Conservation (phyloP, 1,140 invertebrate genomes). For the Drosophila pachea region DNA sequence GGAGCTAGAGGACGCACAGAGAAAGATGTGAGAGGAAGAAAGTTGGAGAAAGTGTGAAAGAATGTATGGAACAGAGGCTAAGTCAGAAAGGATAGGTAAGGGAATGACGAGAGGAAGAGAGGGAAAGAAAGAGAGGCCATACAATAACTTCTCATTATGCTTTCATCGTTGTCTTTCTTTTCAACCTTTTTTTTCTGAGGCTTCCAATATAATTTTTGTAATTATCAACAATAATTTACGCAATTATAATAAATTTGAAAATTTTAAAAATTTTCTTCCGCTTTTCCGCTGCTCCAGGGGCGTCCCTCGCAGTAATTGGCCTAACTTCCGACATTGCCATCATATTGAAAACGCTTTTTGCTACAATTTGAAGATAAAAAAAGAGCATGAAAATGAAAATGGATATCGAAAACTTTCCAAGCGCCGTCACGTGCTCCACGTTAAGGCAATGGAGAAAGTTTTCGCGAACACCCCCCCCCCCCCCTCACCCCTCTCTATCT, state of each 20-base stretch:
- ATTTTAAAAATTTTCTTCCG: neutral
- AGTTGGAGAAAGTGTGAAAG: no score
- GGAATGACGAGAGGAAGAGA: no score
- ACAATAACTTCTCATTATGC: no score
- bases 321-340: slow-evolving; percentile 38
- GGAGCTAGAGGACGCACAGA: no score
- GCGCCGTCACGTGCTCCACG: slow-evolving; percentile 26
- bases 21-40: no score
- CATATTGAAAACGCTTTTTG: slow-evolving; percentile 39
- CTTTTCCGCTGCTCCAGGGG: neutral
- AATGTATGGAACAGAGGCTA: no score
- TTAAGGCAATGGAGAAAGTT: slow-evolving; percentile 33
- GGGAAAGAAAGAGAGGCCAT: no score
- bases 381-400: slow-evolving; percentile 9
- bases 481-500: neutral
- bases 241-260: neutral
- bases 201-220: no score
- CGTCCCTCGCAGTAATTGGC: slow-evolving; percentile 29
- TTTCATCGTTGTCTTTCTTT: no score
- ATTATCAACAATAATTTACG: no score
- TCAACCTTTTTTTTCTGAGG: no score
- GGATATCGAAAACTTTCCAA: slow-evolving; percentile 28
- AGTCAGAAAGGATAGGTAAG: no score
- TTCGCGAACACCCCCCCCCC: slow-evolving; percentile 11
- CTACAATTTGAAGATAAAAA: slow-evolving; percentile 18